These are phyloP conservation scores for Xylocampa areola DNA, from an alignment of 2,888 invertebrate species.

Conservation along the genomic window DNA sequence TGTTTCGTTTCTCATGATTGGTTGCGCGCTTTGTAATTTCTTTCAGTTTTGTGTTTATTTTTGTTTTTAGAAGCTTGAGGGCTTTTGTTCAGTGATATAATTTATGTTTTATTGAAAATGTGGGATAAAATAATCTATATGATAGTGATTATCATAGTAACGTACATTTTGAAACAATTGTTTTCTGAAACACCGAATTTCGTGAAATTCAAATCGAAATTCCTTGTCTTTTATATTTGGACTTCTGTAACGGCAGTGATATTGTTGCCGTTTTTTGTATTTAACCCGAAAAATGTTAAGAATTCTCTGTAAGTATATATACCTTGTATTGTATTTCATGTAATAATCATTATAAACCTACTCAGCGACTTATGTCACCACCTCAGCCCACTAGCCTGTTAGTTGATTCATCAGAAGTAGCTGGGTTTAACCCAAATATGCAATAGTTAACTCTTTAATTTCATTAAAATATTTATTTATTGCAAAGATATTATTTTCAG, in stretches of 20 bases:
- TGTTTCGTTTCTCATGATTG: constrained; percentile 58
- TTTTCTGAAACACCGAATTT: constrained; percentile 87
- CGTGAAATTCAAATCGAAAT: constrained; percentile 87
- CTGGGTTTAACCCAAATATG: constrained; percentile 8
- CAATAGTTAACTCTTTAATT: background rate
- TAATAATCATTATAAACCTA: background rate
- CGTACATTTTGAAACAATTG: constrained; percentile 84
- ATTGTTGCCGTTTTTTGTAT: constrained; percentile 85
- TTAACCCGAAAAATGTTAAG: constrained; percentile 87
- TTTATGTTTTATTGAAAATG: constrained; percentile 66
- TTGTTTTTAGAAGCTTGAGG: constrained; percentile 55
- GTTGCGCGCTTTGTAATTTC: constrained; percentile 44
- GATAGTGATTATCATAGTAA: constrained; percentile 75
- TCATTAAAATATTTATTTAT: background rate
- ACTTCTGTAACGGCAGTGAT: constrained; percentile 81
- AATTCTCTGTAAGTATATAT: constrained; percentile 87
- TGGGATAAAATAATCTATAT: constrained; percentile 84
- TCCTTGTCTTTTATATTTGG: constrained; percentile 84
- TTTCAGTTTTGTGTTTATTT: constrained; percentile 58
- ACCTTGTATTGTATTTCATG: constrained; percentile 1
- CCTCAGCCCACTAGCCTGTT: constrained; percentile 14
- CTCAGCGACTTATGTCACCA: constrained; percentile 37
- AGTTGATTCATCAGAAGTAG: constrained; percentile 11
- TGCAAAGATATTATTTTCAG: background rate
- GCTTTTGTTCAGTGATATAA: constrained; percentile 39